Evolutionary conservation across 2,113 vertebrate species (phyloP), one percentile per base, ranked within the genome.

Genomic region (Bos javanicus): DNA sequence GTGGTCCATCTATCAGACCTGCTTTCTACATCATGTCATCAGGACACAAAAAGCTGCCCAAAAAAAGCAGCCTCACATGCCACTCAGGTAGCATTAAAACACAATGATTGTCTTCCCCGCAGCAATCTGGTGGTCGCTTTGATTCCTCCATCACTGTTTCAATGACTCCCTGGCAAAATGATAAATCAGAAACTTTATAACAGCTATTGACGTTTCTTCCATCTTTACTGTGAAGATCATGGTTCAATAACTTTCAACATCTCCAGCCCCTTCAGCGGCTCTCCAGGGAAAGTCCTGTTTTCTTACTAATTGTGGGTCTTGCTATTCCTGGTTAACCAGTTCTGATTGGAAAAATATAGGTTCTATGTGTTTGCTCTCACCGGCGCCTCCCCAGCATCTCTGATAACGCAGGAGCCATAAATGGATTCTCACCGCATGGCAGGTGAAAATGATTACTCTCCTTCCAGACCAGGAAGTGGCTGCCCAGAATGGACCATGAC

Each of bases 381-480:
- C 13, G 33, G 74, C 64, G 56, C 26, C 46, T 93, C 83, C 36
- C 48, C 50, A 89, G 76, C 13, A 21, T 13, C 62, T 94, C 82
- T 12, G 85, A 81, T 36, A 95, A 78, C 36, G 90, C 54, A 13
- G 26, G 86, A 96, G 81, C 78, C 78, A 60, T 82, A 91, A 97
- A 94, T 90, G 82, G 96, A 84, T 78, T 90, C 56, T 95, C 90
- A 92, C 76, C 74, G 57, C 62, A 43, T 48, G 28, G 93, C 86
- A 91, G 91, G 92, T 81, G 90, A 92, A 87, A 87, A 95, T 95
- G 78, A 97, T 83, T 56, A 76, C 74, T 93, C 83, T 87, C 60
- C 87, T 88, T 95, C 26, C 56, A 93, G 87, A 71, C 26, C 36
- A 96, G 96, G 94, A 96, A 96, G 81, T 81, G n/a, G 84, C 67